These are phyloP conservation scores for Gracilinanus agilis DNA, from an alignment of 2,113 vertebrate species.

Conservation along the genomic window DNA sequence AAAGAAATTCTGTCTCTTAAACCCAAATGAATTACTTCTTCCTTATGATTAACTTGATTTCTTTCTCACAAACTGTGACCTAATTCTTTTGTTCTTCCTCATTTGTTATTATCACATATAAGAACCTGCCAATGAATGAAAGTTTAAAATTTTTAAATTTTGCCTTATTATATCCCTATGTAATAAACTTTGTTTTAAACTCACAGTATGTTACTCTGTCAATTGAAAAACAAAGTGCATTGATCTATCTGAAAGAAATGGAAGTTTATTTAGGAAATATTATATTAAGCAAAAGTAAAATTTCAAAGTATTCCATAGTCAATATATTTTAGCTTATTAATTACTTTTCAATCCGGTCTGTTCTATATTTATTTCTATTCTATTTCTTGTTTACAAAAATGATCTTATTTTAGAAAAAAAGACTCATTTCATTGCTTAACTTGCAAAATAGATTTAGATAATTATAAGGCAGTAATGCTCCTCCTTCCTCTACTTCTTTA, in stretches of 20 bases:
- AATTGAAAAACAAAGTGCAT: slow-evolving; percentile 13
- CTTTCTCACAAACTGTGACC: slow-evolving; percentile 41
- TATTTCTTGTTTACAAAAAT: background rate
- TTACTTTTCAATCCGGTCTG: slow-evolving; percentile 16
- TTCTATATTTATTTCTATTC: slow-evolving; percentile 43
- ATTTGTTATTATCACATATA: slow-evolving; percentile 53
- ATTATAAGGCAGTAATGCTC: slow-evolving; percentile 11
- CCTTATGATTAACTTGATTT: slow-evolving; percentile 63
- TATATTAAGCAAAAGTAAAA: slow-evolving; percentile 8
- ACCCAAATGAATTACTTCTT: slow-evolving; percentile 51
- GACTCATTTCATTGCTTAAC: background rate
- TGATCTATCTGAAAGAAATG: slow-evolving; percentile 44
- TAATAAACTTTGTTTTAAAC: slow-evolving; percentile 49
- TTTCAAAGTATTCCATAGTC: slow-evolving; percentile 21
- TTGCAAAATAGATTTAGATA: slow-evolving; percentile 10
- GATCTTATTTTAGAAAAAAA: slow-evolving; percentile 8
- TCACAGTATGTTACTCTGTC: background rate
- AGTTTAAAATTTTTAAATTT: background rate
- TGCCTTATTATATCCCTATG: background rate
- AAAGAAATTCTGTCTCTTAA: slow-evolving; percentile 61
- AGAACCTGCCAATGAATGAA: slow-evolving; percentile 48
- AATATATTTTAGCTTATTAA: slow-evolving; percentile 32
- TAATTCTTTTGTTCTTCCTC: slow-evolving; percentile 60
- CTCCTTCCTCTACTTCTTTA: slow-evolving; percentile 52
- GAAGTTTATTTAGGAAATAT: slow-evolving; percentile 23